Evolutionary conservation across 2,888 invertebrate species (phyloP), one percentile per base, ranked within the genome.

Genomic region (Coenonympha glycerion): DNA sequence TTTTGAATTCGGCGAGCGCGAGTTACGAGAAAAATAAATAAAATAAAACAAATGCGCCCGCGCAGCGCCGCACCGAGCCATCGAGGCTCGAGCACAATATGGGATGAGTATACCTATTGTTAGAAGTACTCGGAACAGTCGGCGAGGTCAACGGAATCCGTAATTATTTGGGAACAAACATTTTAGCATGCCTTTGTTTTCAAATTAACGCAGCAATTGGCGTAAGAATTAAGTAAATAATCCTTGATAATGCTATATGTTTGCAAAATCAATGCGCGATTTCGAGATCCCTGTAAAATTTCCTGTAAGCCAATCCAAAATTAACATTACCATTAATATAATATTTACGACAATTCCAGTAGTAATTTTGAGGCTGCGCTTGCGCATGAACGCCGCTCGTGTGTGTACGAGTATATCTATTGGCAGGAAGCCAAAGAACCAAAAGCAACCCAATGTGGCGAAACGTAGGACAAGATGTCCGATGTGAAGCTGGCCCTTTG

Each of bases 1-100:
- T 80, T 80, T 79, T 76, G 66, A 79, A 76, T 69, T 68, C 70
- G 61, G 60, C 73, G 64, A 71, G 68, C 69, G 63, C 61, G 66
- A 66, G 68, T 68, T 71, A 67, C 65, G 66, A 65, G 69, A 71
- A 77, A 78, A 73, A 72, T 72, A 69, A 71, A 70, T 61, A 61
- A 68, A 68, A 53, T 47, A 57, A 56, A 56, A 48, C 49, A 53
- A 59, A 59, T 58, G 45, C 55, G 50, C 47, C n/a, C n/a, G n/a
- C n/a, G n/a, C n/a, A n/a, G n/a, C n/a, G n/a, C n/a, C 56, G 49
- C 52, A 55, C 41, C 47, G 47, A 53, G 55, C 34, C 47, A 55
- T 31, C 37, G 46, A n/a, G n/a, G n/a, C n/a, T n/a, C n/a, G n/a
- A 53, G 55, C 48, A 52, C 56, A 57, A 55, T 53, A 50, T 56